Evolutionary conservation across 2,888 invertebrate genomes (phyloP).

Genomic region (Stomorhina lunata): DNA sequence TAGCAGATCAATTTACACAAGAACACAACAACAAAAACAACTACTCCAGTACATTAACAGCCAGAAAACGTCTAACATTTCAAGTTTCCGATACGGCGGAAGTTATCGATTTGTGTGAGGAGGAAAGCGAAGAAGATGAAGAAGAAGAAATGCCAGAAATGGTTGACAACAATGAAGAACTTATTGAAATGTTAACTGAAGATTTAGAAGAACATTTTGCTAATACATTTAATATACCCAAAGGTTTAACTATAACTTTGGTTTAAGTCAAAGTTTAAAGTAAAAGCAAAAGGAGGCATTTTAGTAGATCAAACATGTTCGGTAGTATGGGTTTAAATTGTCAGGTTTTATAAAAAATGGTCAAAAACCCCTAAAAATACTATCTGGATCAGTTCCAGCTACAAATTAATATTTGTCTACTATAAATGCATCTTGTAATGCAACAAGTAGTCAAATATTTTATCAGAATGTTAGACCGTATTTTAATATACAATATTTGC

Average conservation of each 20-base stretch:
- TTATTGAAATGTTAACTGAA: slow-evolving; percentile 10
- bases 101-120: slow-evolving; percentile 62
- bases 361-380: too few relatives aligned
- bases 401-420: too few relatives aligned
- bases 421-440: too few relatives aligned
- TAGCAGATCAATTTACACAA: slow-evolving; percentile 59
- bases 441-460: too few relatives aligned
- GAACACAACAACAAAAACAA: too few relatives aligned
- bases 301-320: too few relatives aligned
- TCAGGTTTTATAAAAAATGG: too few relatives aligned
- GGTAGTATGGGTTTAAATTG: too few relatives aligned
- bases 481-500: too few relatives aligned
- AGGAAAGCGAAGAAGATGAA: background rate
- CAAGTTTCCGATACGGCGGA: slow-evolving; percentile 59
- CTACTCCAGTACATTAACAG: slow-evolving; percentile 34
- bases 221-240: slow-evolving; percentile 42
- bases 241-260: slow-evolving; percentile 50
- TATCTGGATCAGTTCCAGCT: too few relatives aligned
- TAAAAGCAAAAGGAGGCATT: too few relatives aligned
- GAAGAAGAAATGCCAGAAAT: background rate
- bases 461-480: too few relatives aligned
- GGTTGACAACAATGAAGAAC: slow-evolving; percentile 1
- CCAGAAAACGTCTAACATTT: slow-evolving; percentile 68
- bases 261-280: slow-evolving; percentile 15
- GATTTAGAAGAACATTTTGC: background rate